A percentile compares a stretch with the other conserved stretches of the same genome.
These are phyloP conservation scores for Leptinotarsa defecta DNA, from an alignment of 1,140 invertebrate species.

Conservation along the genomic window DNA sequence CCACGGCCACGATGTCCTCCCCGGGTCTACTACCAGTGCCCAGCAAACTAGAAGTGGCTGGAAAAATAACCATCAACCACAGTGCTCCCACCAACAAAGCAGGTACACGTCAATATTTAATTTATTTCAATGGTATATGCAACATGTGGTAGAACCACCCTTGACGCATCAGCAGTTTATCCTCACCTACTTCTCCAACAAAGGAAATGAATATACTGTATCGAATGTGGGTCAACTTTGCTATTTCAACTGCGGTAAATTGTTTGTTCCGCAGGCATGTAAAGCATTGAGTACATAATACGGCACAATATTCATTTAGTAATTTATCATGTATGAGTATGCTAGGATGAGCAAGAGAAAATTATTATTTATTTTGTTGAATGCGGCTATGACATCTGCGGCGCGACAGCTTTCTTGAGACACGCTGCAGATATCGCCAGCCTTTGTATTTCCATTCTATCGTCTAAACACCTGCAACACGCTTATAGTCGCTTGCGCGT, in stretches of 20 bases:
- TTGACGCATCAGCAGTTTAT: not conserved
- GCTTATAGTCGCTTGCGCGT: conserved; percentile 11
- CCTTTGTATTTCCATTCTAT: conserved; percentile 22
- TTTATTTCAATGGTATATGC: conserved; percentile 13
- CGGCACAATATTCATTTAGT: not conserved
- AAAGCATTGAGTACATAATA: not conserved
- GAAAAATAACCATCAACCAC: conserved; percentile 48
- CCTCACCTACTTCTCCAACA: conserved; percentile 1
- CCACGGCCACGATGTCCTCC: conserved; percentile 45
- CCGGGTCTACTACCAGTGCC: conserved; percentile 50
- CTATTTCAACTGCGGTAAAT: not conserved
- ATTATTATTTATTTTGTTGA: conserved; percentile 19
- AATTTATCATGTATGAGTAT: not conserved
- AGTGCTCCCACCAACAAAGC: conserved; percentile 46
- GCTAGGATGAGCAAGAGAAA: conserved; percentile 10
- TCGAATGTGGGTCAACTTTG: conserved; percentile 5
- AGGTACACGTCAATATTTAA: conserved; percentile 39
- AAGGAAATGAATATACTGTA: conserved; percentile 28
- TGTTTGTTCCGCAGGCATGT: not conserved
- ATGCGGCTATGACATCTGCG: conserved; percentile 34
- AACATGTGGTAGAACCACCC: conserved; percentile 14
- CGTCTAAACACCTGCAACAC: conserved; percentile 34
- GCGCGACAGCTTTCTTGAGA: conserved; percentile 48
- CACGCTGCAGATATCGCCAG: conserved; percentile 46
- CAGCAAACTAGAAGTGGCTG: conserved; percentile 49